These are phyloP conservation scores for Lepidocyrtinus sp. DNA, from an alignment of 2,888 invertebrate species.

Conservation along the genomic window DNA sequence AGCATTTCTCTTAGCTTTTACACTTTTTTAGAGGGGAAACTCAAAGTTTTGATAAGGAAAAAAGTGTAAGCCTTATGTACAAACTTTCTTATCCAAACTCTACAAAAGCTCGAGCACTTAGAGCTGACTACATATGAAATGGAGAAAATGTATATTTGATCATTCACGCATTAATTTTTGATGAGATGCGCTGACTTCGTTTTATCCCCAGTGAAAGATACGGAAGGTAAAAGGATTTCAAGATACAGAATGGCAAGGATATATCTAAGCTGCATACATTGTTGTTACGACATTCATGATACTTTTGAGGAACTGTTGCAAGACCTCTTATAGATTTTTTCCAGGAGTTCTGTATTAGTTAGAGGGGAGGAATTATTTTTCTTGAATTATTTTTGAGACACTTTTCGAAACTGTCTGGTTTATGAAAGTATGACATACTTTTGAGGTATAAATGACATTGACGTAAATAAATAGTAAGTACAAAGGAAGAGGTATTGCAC, in stretches of 20 bases:
- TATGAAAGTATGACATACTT: too few species aligned
- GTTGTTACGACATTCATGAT: too few species aligned
- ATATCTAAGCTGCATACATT: too few species aligned
- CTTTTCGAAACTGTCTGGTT: too few species aligned
- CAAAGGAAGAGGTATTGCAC: too few species aligned
- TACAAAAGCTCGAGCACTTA: background rate
- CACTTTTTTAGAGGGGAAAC: background rate
- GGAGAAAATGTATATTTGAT: too few species aligned
- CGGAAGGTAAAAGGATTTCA: background rate
- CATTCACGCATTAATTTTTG: constrained; percentile 63
- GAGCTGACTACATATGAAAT: constrained; percentile 31
- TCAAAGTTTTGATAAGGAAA: constrained; percentile 4
- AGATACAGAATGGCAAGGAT: constrained; percentile 16
- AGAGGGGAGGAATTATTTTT: constrained; percentile 1
- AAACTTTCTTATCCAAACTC: constrained; percentile 5
- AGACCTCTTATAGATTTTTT: too few species aligned
- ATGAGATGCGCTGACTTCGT: constrained; percentile 54
- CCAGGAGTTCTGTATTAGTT: too few species aligned
- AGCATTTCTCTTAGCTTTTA: constrained; percentile 16
- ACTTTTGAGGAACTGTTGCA: too few species aligned
- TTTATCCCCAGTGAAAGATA: constrained; percentile 15
- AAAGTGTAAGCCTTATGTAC: background rate
- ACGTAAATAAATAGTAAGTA: too few species aligned
- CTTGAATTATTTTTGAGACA: too few species aligned
- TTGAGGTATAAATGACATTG: too few species aligned